phyloP scores from a whole-genome alignment of 2,888 invertebrate genomes.

The Labia minor region DNA sequence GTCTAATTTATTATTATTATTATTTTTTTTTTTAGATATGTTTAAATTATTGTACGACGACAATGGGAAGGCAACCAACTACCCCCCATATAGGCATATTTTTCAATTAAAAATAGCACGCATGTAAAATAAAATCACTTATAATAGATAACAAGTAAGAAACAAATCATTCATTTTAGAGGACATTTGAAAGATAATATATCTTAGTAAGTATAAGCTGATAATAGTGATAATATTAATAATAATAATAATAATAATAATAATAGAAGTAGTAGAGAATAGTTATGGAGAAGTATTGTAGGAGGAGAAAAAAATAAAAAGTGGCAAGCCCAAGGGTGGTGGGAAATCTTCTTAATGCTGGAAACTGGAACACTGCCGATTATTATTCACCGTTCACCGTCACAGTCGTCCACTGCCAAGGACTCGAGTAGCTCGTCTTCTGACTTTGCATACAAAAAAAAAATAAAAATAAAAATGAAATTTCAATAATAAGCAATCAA shows the following conservation, averaged over 20 bases:
- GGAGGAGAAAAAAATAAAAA: no score
- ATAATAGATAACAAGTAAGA: neutral
- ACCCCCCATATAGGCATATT: constrained; percentile 20
- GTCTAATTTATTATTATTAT: constrained; percentile 8
- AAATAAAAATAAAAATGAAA: neutral
- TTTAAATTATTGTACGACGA: constrained; percentile 23
- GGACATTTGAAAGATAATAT: neutral
- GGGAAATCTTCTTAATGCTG: no score
- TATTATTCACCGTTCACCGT: constrained; percentile 26
- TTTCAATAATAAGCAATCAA: no score
- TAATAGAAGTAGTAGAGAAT: no score
- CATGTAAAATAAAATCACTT: constrained; percentile 20
- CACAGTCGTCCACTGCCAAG: constrained; percentile 27
- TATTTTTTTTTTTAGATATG: constrained; percentile 21
- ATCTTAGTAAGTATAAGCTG: no score
- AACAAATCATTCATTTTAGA: neutral
- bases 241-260: no score
- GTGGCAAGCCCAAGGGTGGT: no score
- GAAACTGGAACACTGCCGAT: no score
- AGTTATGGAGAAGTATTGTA: no score
- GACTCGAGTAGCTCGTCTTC: constrained; percentile 26
- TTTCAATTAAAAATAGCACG: constrained; percentile 22
- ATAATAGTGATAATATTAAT: no score
- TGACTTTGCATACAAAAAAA: constrained; percentile 21
- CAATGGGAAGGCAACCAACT: constrained; percentile 15